Evolutionary conservation across 2,113 vertebrate genomes (phyloP).

Genomic region (Cyprinodon variegatus): DNA sequence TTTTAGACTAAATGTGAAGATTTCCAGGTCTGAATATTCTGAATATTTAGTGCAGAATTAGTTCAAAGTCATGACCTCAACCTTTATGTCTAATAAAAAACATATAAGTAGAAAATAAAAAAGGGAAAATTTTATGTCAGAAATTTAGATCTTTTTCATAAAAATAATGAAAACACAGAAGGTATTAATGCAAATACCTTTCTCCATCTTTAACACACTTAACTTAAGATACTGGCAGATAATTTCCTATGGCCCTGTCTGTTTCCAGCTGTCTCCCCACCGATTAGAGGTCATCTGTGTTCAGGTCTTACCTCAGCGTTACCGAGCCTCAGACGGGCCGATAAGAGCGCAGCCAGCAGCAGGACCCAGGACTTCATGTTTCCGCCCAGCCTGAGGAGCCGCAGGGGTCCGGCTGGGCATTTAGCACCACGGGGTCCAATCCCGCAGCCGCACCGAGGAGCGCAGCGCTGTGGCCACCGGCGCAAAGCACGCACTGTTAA

Average conservation of each 20-base stretch:
- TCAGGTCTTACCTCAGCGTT: slow-evolving; percentile 76
- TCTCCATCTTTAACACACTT: neutral
- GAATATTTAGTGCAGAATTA: neutral
- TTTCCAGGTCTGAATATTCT: neutral
- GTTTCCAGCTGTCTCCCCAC: neutral
- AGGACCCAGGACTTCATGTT: slow-evolving; percentile 80
- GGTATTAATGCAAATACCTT: neutral
- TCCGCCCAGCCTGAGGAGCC: slow-evolving; percentile 78
- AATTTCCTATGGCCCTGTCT: neutral
- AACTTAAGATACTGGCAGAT: neutral
- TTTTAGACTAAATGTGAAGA: neutral
- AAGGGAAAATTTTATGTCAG: neutral
- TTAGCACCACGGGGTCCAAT: slow-evolving; percentile 69
- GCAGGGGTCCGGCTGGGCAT: slow-evolving; percentile 76
- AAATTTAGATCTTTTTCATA: no score
- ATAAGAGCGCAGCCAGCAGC: slow-evolving; percentile 72
- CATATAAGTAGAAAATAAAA: neutral
- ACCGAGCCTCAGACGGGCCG: slow-evolving; percentile 65
- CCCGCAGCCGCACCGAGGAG: slow-evolving; percentile 50
- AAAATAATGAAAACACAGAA: no score
- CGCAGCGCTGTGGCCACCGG: slow-evolving; percentile 24
- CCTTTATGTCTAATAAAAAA: neutral
- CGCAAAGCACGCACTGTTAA: slow-evolving; percentile 31
- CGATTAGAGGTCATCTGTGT: slow-evolving; percentile 23
- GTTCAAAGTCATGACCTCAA: neutral